Base-by-base conservation (phyloP, 2,113 vertebrate species). In the Rhinopomastus cyanomelas region DNA sequence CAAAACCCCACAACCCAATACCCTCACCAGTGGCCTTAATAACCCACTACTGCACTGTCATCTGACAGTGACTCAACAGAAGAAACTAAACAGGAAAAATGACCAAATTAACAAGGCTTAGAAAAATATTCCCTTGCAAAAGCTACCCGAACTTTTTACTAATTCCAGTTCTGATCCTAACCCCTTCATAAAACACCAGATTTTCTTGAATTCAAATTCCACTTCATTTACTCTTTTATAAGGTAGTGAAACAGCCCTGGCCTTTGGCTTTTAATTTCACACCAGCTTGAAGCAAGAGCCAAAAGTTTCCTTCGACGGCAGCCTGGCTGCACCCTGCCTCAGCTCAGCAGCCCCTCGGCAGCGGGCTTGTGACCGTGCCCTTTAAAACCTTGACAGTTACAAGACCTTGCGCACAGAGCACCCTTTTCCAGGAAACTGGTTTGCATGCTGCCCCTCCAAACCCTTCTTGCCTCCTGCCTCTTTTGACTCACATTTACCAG, bases 251-350 rank as follows among this genome's bases (percentile, higher is more conserved):
- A 61, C 20, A 69, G 7, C 29, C 4, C 32, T 69, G 36, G 46
- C 64, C 65, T 77, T 61, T 78, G 60, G 22, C 29, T 64, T 80
- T 83, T 86, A 62, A 79, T 90, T 88, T 88, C 73, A 36, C 26
- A 83, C 46, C 39, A 83, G 29, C 77, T 90, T 2, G 1, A 42
- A 90, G 60, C 14, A 57, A 68, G 81, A n/a, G 46, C 30, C 59
- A 26, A 17, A 36, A 17, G 22, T 81, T 81, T 66, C 39, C 48
- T 77, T n/a, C 44, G n/a, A 56, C 59, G 25, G 16, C 16, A 20
- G 46, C 34, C 20, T 1, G 2, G 25, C 21, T 68, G 22, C 29
- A 78, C 1, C 27, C 66, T 42, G 15, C 37, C 60, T 69, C 68
- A 88, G 69, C 37, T 76, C 73, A 77, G 61, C 77, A 74, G 23